phyloP scores from a whole-genome alignment of 2,113 vertebrate genomes.

The Telmatochromis sp. region DNA sequence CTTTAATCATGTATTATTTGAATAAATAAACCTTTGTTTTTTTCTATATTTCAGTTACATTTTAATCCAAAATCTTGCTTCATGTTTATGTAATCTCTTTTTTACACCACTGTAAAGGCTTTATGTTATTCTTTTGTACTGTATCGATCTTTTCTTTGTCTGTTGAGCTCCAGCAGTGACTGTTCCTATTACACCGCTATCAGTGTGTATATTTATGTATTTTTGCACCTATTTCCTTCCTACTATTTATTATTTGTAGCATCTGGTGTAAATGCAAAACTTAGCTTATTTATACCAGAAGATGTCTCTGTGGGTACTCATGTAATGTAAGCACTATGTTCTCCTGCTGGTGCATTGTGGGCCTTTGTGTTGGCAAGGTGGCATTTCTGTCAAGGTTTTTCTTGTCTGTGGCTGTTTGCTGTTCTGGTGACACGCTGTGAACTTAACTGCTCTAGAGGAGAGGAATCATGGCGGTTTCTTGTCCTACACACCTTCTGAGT shows the following conservation, averaged over 20 bases:
- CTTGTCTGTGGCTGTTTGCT: slow-evolving; percentile 3
- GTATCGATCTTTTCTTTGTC: background rate
- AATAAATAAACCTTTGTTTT: background rate
- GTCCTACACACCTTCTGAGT: background rate
- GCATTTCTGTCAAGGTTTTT: slow-evolving; percentile 16
- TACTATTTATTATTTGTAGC: background rate
- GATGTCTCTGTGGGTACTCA: background rate
- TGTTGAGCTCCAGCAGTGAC: background rate
- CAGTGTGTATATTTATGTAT: background rate
- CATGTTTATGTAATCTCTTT: background rate
- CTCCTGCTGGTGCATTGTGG: background rate
- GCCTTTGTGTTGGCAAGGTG: slow-evolving; percentile 24
- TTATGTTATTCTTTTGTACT: background rate
- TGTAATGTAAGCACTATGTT: background rate
- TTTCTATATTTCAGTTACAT: background rate
- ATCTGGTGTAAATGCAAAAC: background rate
- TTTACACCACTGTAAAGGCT: background rate
- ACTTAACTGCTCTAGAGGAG: slow-evolving; percentile 1
- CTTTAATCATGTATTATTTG: background rate
- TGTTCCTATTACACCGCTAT: background rate
- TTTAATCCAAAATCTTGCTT: background rate
- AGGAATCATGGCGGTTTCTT: background rate
- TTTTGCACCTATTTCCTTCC: background rate
- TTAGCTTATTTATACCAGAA: background rate
- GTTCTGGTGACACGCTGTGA: slow-evolving; percentile 23